phyloP scores from a whole-genome alignment of 2,888 invertebrate genomes.

The Limnephilus marmoratus region DNA sequence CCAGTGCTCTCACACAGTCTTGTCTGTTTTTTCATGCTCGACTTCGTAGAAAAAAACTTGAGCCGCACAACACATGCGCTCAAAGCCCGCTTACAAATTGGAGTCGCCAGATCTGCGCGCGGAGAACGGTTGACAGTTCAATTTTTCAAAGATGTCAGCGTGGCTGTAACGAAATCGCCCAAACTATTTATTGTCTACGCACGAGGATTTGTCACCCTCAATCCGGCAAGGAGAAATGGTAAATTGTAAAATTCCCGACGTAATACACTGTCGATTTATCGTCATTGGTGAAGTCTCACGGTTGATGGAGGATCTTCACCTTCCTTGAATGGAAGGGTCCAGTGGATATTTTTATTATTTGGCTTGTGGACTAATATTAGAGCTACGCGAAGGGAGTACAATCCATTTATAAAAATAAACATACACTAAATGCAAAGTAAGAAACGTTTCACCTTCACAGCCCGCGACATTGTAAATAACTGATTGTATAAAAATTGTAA shows the following conservation, averaged over 20 bases:
- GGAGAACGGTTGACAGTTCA: slow-evolving; percentile 47
- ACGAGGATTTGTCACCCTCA: slow-evolving; percentile 38
- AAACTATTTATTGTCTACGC: slow-evolving; percentile 49
- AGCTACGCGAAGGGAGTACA: not conserved
- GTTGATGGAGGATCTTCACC: not conserved
- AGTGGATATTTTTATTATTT: not conserved
- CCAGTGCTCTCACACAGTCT: not conserved
- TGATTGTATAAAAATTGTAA: too few relatives aligned
- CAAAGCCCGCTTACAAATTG: slow-evolving; percentile 24
- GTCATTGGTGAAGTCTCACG: not conserved
- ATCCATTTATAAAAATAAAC: not conserved
- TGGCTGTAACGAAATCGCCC: slow-evolving; percentile 47
- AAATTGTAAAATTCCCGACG: not conserved
- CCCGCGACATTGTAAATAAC: too few relatives aligned
- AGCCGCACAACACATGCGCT: not conserved
- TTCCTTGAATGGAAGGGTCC: not conserved
- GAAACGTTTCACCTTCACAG: too few relatives aligned
- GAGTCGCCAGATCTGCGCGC: slow-evolving; percentile 34
- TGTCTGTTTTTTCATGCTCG: not conserved
- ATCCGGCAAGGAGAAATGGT: not conserved
- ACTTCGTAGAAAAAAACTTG: slow-evolving; percentile 10
- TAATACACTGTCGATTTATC: not conserved
- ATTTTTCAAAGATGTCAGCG: slow-evolving; percentile 58
- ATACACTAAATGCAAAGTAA: too few relatives aligned
- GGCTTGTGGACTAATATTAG: too few relatives aligned